Base-by-base conservation (phyloP, 2,797 vertebrate species). In the Distichodus sexfasciatus region DNA sequence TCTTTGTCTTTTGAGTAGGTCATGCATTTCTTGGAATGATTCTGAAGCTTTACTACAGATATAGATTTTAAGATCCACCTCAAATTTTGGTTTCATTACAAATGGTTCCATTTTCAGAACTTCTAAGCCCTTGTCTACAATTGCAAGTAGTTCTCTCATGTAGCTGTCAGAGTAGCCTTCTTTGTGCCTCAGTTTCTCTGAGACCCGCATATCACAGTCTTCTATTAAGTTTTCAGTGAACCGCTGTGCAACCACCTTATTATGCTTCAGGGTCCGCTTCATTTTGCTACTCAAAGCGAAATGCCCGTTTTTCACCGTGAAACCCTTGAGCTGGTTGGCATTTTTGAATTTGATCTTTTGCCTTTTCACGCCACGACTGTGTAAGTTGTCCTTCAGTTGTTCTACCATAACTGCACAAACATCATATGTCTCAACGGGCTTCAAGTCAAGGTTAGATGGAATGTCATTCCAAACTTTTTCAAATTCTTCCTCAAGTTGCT, bases 31-130 rank as follows among this genome's bases (percentile, higher is more conserved):
- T 69, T 90, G 88, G 78, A 92, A 91, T 10, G 82, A 80, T 15
- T 69, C 28, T 50, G 85, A 85, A 31, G 89, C 88, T 58, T 71
- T 66, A 5, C 76, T 76, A 66, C 91, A 90, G 47, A 93, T 75
- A 48, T 83, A 74, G 6, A 86, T 71, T 70, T 92, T 92, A 21
- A 92, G 69, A 63, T 91, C 87, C 2, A 87, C 82, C 69, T 90
- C 89, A 84, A 89, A 92, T 31, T 75, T 66, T 24, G 80, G 74
- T 55, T 61, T 84, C 28, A 82, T 82, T 43, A 81, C 71, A 62
- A 91, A 50, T 3, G 75, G 53, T 10, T 84, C 86, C 60, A 76
- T 66, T n/a, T 63, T 76, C 36, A 93, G 73, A 24, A 66, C 35
- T 48, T 63, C 74, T 44, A 93, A 74, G 21, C 64, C 43, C 41